Conservation (phyloP, 2,888 invertebrate species). For the Anoncus sp. region DNA sequence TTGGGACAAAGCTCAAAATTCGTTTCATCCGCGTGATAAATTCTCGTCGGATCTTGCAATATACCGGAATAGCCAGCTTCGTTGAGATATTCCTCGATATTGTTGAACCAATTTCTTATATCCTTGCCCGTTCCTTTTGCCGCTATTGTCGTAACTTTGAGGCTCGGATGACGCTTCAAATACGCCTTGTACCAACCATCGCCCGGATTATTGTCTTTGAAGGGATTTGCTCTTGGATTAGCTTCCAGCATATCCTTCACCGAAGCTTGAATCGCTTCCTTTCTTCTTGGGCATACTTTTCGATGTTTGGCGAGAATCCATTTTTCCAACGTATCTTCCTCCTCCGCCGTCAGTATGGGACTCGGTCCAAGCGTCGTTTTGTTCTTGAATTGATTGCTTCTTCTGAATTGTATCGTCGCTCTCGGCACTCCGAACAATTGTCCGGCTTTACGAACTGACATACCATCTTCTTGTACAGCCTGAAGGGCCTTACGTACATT, state of each 20-base stretch:
- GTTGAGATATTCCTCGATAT: conserved; percentile 70
- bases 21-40: conserved; percentile 78
- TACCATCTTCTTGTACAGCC: conserved; percentile 55
- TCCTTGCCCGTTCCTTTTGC: conserved; percentile 74
- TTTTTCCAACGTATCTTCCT: conserved; percentile 62
- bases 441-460: conserved; percentile 57
- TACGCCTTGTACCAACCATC: conserved; percentile 75
- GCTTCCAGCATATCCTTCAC: conserved; percentile 64
- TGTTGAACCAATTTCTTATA: conserved; percentile 73
- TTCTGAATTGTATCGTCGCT: conserved; percentile 58
- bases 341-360: conserved; percentile 57
- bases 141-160: conserved; percentile 75
- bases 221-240: conserved; percentile 68
- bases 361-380: conserved; percentile 60
- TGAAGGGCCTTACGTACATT: conserved; percentile 57
- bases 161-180: conserved; percentile 71
- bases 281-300: conserved; percentile 57
- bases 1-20: conserved; percentile 76
- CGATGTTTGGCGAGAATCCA: conserved; percentile 66
- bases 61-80: conserved; percentile 67
- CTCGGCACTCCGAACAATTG: conserved; percentile 60
- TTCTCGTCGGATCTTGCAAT: conserved; percentile 72
- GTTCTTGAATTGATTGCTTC: conserved; percentile 60
- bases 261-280: conserved; percentile 61
- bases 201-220: conserved; percentile 73